phyloP scores from a whole-genome alignment of 2,113 vertebrate species.

The Austrofundulus limnaeus region DNA sequence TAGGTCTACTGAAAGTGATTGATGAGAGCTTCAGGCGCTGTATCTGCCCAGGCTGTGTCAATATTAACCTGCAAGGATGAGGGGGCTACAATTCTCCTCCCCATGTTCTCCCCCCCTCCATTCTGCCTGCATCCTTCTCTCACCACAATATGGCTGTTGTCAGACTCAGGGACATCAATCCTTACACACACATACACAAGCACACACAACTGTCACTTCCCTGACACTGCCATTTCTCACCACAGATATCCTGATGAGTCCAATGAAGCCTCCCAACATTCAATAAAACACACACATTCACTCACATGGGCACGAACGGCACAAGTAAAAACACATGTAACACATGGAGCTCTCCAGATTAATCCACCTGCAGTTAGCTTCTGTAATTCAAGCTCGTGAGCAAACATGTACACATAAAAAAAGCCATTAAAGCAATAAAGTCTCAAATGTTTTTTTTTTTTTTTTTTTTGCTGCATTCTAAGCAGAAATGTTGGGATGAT shows the following conservation, averaged over 20 bases:
- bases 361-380: slow-evolving; percentile 22
- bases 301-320: slow-evolving; percentile 70
- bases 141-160: slow-evolving; percentile 69
- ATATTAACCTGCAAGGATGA: slow-evolving; percentile 78
- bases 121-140: slow-evolving; percentile 37
- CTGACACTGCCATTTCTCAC: slow-evolving; percentile 93
- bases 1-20: slow-evolving; percentile 64
- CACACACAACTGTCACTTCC: slow-evolving; percentile 82
- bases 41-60: slow-evolving; percentile 75
- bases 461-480: slow-evolving; percentile 54
- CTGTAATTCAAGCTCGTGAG: slow-evolving; percentile 33
- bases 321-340: slow-evolving; percentile 30
- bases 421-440: slow-evolving; percentile 44
- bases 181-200: slow-evolving; percentile 45
- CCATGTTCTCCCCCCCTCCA: slow-evolving; percentile 43
- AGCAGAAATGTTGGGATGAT: slow-evolving; percentile 46
- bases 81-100: slow-evolving; percentile 55
- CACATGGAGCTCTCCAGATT: slow-evolving; percentile 35
- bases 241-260: slow-evolving; percentile 93
- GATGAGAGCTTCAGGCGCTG: slow-evolving; percentile 66
- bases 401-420: slow-evolving; percentile 52
- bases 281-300: slow-evolving; percentile 91
- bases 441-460: no score
- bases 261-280: slow-evolving; percentile 93
- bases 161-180: slow-evolving; percentile 62